Evolutionary conservation across 1,140 invertebrate genomes (phyloP), one percentile per base, ranked within the genome.

Genomic region (Zaprionus lachaisei): DNA sequence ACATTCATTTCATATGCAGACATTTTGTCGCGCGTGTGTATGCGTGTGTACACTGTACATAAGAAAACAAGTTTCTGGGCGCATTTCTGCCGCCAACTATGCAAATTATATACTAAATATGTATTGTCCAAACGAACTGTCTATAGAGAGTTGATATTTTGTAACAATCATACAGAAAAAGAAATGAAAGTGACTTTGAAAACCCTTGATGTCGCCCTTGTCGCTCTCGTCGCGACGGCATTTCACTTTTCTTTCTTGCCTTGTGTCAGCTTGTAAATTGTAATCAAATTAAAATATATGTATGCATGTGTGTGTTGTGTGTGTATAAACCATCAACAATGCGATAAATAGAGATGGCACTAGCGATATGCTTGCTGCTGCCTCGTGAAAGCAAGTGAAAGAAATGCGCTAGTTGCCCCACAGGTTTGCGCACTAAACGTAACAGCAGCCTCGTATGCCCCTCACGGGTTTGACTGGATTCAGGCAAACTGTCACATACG

Each of bases 141-240:
- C 44, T 49, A 55, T 71, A 60, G 61, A 65, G 55, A 65, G 70
- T 34, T 58, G 76, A 63, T 86, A 87, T 87, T 87, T 87, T 87
- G 83, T 87, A 87, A 86, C 82, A 86, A 66, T 73, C 54, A 83
- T 72, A 64, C 22, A 54, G 26, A 58, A 66, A 58, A 12, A 58
- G 83, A 86, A 87, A 86, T 77, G 84, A 87, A 87, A 87, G 83
- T 81, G 58, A 80, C 83, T 86, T 86, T 85, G 83, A 86, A 71
- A 79, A 62, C 76, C 72, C 64, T 76, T 76, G 34, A 44, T 47
- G 55, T 71, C 81, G 85, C 74, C 78, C 84, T 84, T 84, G 81
- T 83, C 77, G 71, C 72, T 67, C 75, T 81, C 41, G 31, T 22
- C 58, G 60, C 66, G 41, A 47, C 41, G 41, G 41, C 69, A 83